A percentile compares a stretch with the other conserved stretches of the same genome.
phyloP scores from a whole-genome alignment of 2,888 invertebrate species.

The Liposcelis brunnea region DNA sequence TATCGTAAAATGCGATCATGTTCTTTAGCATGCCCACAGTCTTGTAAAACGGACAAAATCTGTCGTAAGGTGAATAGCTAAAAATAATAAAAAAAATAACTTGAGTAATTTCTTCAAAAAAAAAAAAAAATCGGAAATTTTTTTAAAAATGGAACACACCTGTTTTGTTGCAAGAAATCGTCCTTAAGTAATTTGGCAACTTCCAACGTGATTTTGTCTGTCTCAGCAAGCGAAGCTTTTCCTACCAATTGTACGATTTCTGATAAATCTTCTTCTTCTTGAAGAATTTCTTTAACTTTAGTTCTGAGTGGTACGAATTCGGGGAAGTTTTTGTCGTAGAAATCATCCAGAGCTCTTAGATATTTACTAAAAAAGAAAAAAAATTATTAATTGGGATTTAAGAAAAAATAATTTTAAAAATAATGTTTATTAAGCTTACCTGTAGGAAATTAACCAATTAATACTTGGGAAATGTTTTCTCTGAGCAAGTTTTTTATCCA shows the following conservation, averaged over 20 bases:
- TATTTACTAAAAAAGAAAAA: slow-evolving; percentile 60
- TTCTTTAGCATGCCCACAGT: slow-evolving; percentile 97
- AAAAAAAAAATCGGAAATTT: neutral
- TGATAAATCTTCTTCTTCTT: slow-evolving; percentile 97
- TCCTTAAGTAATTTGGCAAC: slow-evolving; percentile 96
- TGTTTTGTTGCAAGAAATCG: slow-evolving; percentile 99
- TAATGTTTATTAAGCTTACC: slow-evolving; percentile 24
- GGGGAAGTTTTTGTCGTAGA: slow-evolving; percentile 94
- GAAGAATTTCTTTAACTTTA: slow-evolving; percentile 87
- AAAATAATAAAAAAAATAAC: no score
- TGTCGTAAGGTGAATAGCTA: slow-evolving; percentile 78
- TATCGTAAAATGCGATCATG: slow-evolving; percentile 96
- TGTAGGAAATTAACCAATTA: slow-evolving; percentile 98
- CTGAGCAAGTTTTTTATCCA: slow-evolving; percentile 97
- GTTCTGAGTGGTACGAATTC: slow-evolving; percentile 96
- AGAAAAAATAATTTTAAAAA: slow-evolving; percentile 7
- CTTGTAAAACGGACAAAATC: slow-evolving; percentile 99
- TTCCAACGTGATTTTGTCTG: slow-evolving; percentile 98
- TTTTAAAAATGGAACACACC: slow-evolving; percentile 29
- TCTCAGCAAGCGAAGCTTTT: slow-evolving; percentile 95
- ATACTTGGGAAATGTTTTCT: slow-evolving; percentile 99
- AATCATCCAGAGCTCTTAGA: slow-evolving; percentile 94
- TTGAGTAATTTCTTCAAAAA: neutral
- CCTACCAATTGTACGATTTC: slow-evolving; percentile 99
- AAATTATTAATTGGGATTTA: no score